phyloP scores from a whole-genome alignment of 1,140 invertebrate genomes.

The Anoplolepis gracilipes region DNA sequence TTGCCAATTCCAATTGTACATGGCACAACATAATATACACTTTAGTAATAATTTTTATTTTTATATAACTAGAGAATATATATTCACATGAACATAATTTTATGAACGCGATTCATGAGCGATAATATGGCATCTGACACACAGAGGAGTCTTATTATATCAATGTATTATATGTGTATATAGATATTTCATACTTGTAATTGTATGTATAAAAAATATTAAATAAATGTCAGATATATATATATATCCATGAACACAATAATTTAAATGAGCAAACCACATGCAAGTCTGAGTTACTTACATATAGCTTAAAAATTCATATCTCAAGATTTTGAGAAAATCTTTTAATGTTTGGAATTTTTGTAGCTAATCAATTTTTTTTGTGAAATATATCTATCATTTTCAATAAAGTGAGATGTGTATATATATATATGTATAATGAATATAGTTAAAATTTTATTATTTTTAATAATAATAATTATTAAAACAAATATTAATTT shows the following conservation, averaged over 20 bases:
- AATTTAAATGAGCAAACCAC: neutral
- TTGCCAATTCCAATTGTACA: slow-evolving; percentile 28
- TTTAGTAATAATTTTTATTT: slow-evolving; percentile 69
- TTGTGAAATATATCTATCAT: no score
- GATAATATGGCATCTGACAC: slow-evolving; percentile 15
- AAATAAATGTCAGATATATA: slow-evolving; percentile 63
- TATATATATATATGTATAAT: no score
- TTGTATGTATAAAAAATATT: slow-evolving; percentile 67
- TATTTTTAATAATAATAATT: no score
- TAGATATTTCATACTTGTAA: slow-evolving; percentile 66
- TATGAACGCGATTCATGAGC: slow-evolving; percentile 6
- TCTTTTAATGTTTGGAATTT: no score
- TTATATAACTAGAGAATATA: slow-evolving; percentile 61
- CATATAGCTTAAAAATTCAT: neutral
- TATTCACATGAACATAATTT: slow-evolving; percentile 54
- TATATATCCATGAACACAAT: neutral
- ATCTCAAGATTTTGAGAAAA: no score
- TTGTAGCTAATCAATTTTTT: no score
- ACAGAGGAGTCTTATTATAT: slow-evolving; percentile 24
- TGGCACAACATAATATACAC: slow-evolving; percentile 33
- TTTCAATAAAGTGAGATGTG: no score
- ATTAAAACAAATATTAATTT: no score
- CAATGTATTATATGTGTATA: slow-evolving; percentile 67
- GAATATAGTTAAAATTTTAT: no score
- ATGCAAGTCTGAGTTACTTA: neutral